A percentile compares a stretch with the other conserved stretches of the same genome.
These are phyloP conservation scores for Mastacembelus armatus DNA, from an alignment of 2,797 vertebrate species.

Conservation along the genomic window DNA sequence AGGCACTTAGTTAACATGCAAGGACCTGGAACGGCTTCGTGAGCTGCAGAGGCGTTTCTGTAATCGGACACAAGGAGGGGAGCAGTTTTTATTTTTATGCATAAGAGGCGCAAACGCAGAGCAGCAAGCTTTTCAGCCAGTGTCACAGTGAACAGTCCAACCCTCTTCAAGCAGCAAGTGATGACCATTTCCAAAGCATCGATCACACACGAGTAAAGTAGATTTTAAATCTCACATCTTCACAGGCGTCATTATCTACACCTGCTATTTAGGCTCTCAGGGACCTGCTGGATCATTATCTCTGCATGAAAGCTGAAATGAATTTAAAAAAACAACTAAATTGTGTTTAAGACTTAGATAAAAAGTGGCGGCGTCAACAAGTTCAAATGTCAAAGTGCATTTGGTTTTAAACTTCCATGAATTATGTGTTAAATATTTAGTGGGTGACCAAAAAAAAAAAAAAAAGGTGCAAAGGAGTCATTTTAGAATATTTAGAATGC, in stretches of 20 bases:
- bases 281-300: too few relatives aligned
- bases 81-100: not conserved
- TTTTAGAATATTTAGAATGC: slow-evolving; percentile 48
- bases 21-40: slow-evolving; percentile 34
- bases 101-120: not conserved
- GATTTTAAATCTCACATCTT: too few relatives aligned
- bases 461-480: slow-evolving; percentile 58
- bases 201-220: too few relatives aligned
- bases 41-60: slow-evolving; percentile 19
- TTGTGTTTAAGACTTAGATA: not conserved
- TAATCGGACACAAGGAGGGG: not conserved
- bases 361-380: slow-evolving; percentile 15
- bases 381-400: slow-evolving; percentile 36
- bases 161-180: too few relatives aligned
- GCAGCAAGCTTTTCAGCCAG: too few relatives aligned
- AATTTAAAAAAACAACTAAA: not conserved
- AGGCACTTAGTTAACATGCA: slow-evolving; percentile 74
- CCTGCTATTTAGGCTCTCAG: too few relatives aligned
- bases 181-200: too few relatives aligned
- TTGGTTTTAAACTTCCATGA: not conserved
- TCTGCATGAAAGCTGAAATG: too few relatives aligned
- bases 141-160: too few relatives aligned
- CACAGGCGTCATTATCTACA: too few relatives aligned
- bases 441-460: slow-evolving; percentile 51
- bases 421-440: slow-evolving; percentile 58